phyloP scores from a whole-genome alignment of 2,113 vertebrate genomes.

The Nicator chloris region DNA sequence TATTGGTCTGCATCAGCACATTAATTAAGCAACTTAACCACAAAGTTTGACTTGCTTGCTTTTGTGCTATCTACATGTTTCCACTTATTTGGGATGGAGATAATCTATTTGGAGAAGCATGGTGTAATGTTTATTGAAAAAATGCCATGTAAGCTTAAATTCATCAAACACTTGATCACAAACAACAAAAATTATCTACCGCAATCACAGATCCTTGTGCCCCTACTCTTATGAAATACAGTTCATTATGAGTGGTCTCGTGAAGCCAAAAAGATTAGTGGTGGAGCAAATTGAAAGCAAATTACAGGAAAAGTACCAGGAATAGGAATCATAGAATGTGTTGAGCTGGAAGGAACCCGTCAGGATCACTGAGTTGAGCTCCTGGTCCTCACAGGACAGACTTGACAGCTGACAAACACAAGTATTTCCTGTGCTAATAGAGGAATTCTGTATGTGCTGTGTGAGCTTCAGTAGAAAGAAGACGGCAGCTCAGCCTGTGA shows the following conservation, averaged over 20 bases:
- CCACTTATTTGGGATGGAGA: background rate
- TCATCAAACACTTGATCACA: background rate
- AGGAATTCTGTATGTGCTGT: background rate
- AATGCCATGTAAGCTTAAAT: background rate
- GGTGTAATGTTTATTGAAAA: background rate
- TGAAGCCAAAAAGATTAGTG: background rate
- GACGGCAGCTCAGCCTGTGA: background rate
- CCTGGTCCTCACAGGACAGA: background rate
- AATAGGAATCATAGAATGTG: background rate
- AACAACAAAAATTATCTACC: background rate
- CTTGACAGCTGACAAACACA: background rate
- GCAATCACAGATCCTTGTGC: background rate
- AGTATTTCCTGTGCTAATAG: background rate
- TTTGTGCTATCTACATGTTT: background rate
- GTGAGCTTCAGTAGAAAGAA: background rate
- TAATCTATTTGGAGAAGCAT: background rate
- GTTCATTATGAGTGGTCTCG: background rate
- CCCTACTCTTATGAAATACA: background rate
- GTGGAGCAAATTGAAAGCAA: background rate
- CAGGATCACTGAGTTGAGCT: accelerated
- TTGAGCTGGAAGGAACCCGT: background rate
- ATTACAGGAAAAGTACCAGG: background rate
- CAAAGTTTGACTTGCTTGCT: background rate
- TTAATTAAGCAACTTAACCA: background rate
- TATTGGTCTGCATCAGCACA: background rate